Evolutionary conservation across 30 jellyfish, hydroid and myxozoan genomes (phyloP), one percentile per base, ranked within the genome.

Genomic region (Calvadosia cruxmelitensis): DNA sequence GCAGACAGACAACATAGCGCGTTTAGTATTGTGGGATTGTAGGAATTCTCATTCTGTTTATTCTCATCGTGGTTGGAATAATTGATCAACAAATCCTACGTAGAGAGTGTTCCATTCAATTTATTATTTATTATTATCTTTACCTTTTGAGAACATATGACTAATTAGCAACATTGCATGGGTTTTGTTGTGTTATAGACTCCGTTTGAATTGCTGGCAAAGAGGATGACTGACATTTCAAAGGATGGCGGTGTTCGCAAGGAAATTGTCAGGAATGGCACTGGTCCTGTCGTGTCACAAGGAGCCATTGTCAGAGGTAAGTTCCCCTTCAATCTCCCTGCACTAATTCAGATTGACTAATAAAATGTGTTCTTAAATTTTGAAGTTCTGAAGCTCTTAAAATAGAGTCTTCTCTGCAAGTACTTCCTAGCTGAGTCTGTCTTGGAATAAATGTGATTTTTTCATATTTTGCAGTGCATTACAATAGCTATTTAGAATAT

Each of bases 401-500:
- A 53, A 3, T 25, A 1, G 29, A 32, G 70, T 12, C n/a, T 29
- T 12, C 2, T n/a, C 76, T 67, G 2, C 29, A 3, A 13, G 12
- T 31, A 12, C 36, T 13, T 27, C 33, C 26, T n/a, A 25, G 1
- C 3, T 50, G n/a, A n/a, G n/a, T n/a, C n/a, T n/a, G n/a, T n/a
- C n/a, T n/a, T n/a, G n/a, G n/a, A n/a, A n/a, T n/a, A n/a, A n/a
- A n/a, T n/a, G n/a, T n/a, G n/a, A n/a, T n/a, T n/a, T n/a, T n/a
- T n/a, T 31, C 67, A 5, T 35, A 33, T 29, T 74, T 78, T 63
- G 30, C 70, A 66, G 93, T 85, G 27, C 96, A 85, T 64, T 85
- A 85, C 74, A 85, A 85, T 85, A 92, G 81, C 13, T 78, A 85
- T 32, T 61, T 85, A 3, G 96, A 85, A 53, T 85, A 70, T 66